phyloP scores from a whole-genome alignment of 2,113 vertebrate genomes.

The Megaleporinus macrocephalus region DNA sequence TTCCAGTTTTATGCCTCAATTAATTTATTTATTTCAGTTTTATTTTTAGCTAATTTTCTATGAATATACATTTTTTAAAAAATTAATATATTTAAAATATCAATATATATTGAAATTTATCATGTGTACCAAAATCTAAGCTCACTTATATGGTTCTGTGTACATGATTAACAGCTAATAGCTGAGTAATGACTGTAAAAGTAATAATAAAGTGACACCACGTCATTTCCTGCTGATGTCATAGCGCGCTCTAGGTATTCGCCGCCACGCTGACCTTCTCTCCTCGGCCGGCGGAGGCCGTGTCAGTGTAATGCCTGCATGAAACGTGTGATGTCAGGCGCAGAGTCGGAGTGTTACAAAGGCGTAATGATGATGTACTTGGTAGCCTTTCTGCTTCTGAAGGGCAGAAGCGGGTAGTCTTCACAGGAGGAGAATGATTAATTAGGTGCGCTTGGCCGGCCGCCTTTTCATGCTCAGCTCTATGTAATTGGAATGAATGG shows the following conservation, averaged over 20 bases:
- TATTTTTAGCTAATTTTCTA: no score
- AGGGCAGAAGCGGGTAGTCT: constrained; percentile 19
- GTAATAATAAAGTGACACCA: no score
- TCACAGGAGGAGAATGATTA: constrained; percentile 34
- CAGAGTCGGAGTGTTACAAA: constrained; percentile 3
- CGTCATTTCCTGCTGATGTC: no score
- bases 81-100: no score
- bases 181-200: no score
- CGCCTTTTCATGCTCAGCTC: constrained; percentile 53
- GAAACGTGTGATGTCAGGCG: constrained; percentile 24
- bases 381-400: constrained; percentile 29
- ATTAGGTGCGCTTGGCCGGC: constrained; percentile 42
- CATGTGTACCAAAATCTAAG: no score
- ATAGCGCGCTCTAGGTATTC: not conserved
- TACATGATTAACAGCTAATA: no score
- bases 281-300: not conserved
- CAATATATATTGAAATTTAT: no score
- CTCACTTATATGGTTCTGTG: no score
- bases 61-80: no score
- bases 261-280: not conserved
- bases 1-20: no score
- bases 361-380: constrained; percentile 30
- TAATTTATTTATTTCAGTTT: no score
- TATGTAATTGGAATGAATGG: constrained; percentile 64
- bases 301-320: not conserved